These are phyloP conservation scores for Borostomias antarcticus DNA, from an alignment of 2,797 vertebrate species.

Conservation along the genomic window DNA sequence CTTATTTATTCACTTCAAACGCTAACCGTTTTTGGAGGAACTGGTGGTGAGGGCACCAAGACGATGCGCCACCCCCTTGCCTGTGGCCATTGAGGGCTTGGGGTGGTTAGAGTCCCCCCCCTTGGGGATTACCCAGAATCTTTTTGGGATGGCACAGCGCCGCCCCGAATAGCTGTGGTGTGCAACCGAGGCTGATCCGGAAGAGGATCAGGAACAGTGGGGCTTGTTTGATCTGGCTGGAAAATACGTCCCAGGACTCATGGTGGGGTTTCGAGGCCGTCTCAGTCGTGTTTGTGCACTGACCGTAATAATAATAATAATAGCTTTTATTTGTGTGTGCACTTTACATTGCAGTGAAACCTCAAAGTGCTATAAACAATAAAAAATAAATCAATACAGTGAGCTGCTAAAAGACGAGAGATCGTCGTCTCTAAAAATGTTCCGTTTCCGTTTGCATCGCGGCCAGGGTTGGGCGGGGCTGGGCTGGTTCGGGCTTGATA, in stretches of 20 bases:
- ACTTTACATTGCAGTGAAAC: too few relatives aligned
- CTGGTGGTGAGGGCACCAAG: conserved; percentile 58
- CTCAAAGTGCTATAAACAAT: too few relatives aligned
- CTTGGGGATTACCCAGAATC: conserved; percentile 63
- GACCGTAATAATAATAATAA: too few relatives aligned
- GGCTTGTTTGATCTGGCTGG: conserved; percentile 44
- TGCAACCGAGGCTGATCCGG: conserved; percentile 35
- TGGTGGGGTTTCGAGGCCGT: neutral
- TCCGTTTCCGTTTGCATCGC: neutral
- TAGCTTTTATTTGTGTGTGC: too few relatives aligned
- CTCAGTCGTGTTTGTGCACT: conserved; percentile 37
- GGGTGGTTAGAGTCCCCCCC: conserved; percentile 39
- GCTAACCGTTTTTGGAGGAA: conserved; percentile 58
- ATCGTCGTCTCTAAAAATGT: conserved; percentile 17
- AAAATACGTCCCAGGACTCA: conserved; percentile 26
- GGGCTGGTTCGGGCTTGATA: neutral
- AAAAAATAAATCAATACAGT: conserved; percentile 30
- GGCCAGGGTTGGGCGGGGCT: conserved; percentile 5
- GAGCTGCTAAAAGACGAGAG: conserved; percentile 30
- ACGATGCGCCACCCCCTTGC: conserved; percentile 62
- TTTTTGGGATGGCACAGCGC: conserved; percentile 54
- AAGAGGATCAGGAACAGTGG: too few relatives aligned
- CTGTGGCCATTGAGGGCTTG: conserved; percentile 58
- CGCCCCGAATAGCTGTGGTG: conserved; percentile 71
- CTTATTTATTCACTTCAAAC: conserved; percentile 78